Base-by-base conservation (phyloP, 2,797 vertebrate species). In the Zalophus californianus region DNA sequence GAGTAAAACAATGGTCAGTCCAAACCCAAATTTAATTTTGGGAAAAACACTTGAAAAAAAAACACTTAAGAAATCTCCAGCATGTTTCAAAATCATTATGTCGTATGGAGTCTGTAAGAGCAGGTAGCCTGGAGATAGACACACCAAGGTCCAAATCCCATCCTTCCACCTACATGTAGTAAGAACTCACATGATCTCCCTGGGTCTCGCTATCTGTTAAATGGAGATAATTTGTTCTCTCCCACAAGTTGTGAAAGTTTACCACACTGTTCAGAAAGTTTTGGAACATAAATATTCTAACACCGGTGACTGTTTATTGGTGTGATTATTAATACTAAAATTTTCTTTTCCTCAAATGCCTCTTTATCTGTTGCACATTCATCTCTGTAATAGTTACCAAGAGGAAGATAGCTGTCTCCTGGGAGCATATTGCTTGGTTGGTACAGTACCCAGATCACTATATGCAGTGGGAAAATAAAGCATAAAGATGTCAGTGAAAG, bases 21-120 rank as follows among this genome's bases (percentile, higher is more conserved):
- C 21, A 86, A 62, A 1, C 15, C 23, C 50, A 90, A 96, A 88
- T 91, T 62, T 91, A 90, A 68, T 58, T 85, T 56, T 10, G 25
- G 38, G 4, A 5, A 29, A 72, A 84, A 35, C 1, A 62, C 1
- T 84, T 48, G 3, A 38, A 38, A 38, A 38, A 38, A 38, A 38
- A 38, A 38, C 38, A 62, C 1, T 84, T 48, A 88, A 82, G 13
- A 90, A 54, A 7, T 58, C 21, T 94, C n/a, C 35, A 84, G 0
- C 78, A 9, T 27, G 15, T 78, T 91, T 89, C 80, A 68, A 78
- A 95, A 62, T 70, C 21, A 8, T 75, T 68, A 4, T 72, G 11
- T 84, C 13, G 21, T 32, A 12, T 4, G 4, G 29, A 68, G 0
- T 12, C 20, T 73, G 0, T 5, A 50, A 66, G 27, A 27, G 16